Conservation (phyloP, 2,797 vertebrate species). For the Strix occidentalis region DNA sequence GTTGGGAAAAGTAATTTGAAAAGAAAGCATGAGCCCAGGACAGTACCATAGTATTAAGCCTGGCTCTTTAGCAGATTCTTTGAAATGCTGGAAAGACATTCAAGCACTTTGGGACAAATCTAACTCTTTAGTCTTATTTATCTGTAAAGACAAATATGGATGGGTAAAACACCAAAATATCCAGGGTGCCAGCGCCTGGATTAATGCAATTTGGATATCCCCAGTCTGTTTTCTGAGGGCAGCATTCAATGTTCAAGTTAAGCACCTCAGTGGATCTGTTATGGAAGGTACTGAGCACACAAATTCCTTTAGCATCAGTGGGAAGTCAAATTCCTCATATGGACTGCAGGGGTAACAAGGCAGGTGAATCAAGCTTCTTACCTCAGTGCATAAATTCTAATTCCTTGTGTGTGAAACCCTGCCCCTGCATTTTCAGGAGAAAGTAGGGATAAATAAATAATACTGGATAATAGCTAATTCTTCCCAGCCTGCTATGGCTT, state of each 20-base stretch:
- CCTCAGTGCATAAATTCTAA: neutral
- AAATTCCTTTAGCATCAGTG: neutral
- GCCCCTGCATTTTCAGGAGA: neutral
- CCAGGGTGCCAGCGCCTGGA: neutral
- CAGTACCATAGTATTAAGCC: neutral
- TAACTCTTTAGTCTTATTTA: neutral
- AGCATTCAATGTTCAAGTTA: neutral
- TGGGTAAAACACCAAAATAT: neutral
- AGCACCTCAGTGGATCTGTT: neutral
- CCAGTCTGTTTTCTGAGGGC: neutral
- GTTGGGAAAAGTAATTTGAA: neutral
- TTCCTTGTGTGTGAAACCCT: neutral
- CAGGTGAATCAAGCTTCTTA: neutral
- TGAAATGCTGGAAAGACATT: neutral
- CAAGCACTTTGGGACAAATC: neutral
- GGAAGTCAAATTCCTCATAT: neutral
- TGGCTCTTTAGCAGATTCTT: neutral
- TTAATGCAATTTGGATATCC: neutral
- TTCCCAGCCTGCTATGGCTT: neutral
- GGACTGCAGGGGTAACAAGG: neutral
- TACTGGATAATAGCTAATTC: neutral
- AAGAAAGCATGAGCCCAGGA: neutral
- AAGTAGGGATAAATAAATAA: neutral
- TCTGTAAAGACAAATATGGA: neutral
- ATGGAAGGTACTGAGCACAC: neutral